Evolutionary conservation across 1,140 invertebrate genomes (phyloP).

Genomic region (Drosophila ambigua): DNA sequence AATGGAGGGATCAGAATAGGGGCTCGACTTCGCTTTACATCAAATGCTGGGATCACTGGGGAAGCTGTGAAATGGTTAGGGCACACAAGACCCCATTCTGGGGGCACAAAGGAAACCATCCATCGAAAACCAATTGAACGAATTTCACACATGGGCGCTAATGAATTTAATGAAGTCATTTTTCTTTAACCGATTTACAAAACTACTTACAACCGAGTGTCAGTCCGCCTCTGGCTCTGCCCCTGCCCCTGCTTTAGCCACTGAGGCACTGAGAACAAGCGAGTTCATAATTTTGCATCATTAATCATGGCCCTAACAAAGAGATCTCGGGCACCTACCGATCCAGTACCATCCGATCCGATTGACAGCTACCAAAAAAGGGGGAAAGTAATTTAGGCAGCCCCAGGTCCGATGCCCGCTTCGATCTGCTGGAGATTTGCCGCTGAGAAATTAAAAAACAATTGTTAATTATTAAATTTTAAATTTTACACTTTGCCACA

Average conservation of each 20-base stretch:
- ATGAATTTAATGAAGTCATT: slow-evolving; percentile 84
- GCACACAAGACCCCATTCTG: slow-evolving; percentile 8
- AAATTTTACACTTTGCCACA: slow-evolving; percentile 76
- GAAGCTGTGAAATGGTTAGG: too few species aligned
- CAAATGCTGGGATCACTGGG: neutral
- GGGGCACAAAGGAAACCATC: slow-evolving; percentile 18
- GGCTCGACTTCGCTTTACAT: slow-evolving; percentile 1
- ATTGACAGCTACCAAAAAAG: slow-evolving; percentile 60
- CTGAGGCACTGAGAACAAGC: slow-evolving; percentile 75
- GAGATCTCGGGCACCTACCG: slow-evolving; percentile 49
- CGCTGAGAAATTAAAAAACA: slow-evolving; percentile 75
- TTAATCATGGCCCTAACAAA: slow-evolving; percentile 73
- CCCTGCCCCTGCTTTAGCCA: slow-evolving; percentile 3
- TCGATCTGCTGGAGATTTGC: slow-evolving; percentile 38
- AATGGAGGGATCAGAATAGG: slow-evolving; percentile 20
- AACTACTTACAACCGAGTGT: slow-evolving; percentile 66
- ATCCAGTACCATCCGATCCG: slow-evolving; percentile 13
- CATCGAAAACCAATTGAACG: slow-evolving; percentile 68
- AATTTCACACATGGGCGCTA: slow-evolving; percentile 83
- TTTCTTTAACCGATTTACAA: slow-evolving; percentile 83
- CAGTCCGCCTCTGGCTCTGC: slow-evolving; percentile 5
- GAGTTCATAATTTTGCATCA: slow-evolving; percentile 83
- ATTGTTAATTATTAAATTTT: slow-evolving; percentile 83
- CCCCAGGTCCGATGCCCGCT: neutral
- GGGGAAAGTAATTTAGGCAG: slow-evolving; percentile 73